Conservation (phyloP, 2,113 vertebrate species). For the Lamprotornis superbus region DNA sequence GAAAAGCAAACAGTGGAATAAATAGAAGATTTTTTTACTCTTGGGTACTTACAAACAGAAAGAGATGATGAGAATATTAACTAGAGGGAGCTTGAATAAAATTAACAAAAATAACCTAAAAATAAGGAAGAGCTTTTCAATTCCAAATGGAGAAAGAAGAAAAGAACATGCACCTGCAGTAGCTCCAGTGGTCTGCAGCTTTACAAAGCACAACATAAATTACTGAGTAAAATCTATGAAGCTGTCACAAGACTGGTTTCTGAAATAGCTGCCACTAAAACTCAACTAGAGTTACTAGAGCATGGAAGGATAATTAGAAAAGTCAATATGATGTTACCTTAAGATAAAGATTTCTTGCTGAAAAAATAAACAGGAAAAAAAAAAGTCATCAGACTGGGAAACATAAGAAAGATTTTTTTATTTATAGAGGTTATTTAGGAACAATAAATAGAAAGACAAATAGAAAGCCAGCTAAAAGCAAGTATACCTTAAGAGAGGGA, state of each 20-base stretch:
- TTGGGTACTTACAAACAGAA: neutral
- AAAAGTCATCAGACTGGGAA: neutral
- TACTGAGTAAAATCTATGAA: neutral
- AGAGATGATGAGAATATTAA: neutral
- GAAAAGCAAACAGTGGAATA: neutral
- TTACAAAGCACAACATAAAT: neutral
- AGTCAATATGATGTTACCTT: neutral
- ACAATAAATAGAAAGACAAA: neutral
- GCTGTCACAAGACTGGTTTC: neutral
- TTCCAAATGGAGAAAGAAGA: neutral
- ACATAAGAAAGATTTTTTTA: neutral
- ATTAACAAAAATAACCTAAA: constrained; percentile 13
- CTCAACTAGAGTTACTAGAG: neutral
- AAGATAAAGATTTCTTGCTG: neutral
- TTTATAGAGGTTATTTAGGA: neutral
- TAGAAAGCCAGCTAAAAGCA: neutral
- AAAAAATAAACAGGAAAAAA: neutral
- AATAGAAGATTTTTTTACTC: neutral
- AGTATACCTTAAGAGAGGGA: neutral
- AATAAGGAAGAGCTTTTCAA: constrained; percentile 5
- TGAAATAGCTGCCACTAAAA: neutral
- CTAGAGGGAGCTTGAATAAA: neutral
- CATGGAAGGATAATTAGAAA: neutral
- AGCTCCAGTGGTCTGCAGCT: neutral
- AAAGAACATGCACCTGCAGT: neutral